Base-by-base conservation (phyloP, 1,140 invertebrate genomes). In the Apis laboriosa region DNA sequence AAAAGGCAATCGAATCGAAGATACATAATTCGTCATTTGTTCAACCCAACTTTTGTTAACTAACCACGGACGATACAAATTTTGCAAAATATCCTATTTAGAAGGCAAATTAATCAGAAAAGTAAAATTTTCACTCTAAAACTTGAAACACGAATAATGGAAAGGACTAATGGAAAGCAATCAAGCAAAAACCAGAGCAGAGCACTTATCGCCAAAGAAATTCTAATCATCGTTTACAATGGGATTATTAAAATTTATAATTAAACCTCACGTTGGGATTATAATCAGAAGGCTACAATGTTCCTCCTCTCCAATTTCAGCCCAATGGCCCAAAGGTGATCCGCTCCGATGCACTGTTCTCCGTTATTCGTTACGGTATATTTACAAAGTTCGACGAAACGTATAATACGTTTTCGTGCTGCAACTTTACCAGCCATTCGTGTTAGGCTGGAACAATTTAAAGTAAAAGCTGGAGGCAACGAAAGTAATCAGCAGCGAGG, bases 351-450 rank as follows among this genome's bases (percentile, higher is more conserved):
- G 51, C 64, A 15, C 53, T 34, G 34, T n/a, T 28, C 49, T 21
- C 64, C 21, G 24, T 53, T 61, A 87, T 86, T 86, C 64, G 86
- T 86, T 86, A 82, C 81, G 61, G 15, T 53, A n/a, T 79, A 84
- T 87, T 77, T 77, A 72, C 61, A 79, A 87, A 87, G 86, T 77
- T 76, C 76, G 64, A 43, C 58, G 60, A 56, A 49, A 53, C 63
- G 73, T 75, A 84, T 86, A 87, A 86, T 77, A 73, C 77, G 78
- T 86, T 87, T 28, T 87, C 84, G 77, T 71, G 68, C 4, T 60
- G 64, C 83, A 84, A 87, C 74, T 84, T 82, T 81, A 74, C 71
- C 49, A 79, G 68, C 58, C 80, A 24, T 24, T 63, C 82, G 13
- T 43, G 71, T 83, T 28, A 9, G 21, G 68, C 53, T 61, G 66